phyloP scores from a whole-genome alignment of 1,140 invertebrate species.

The Metaphire vulgaris region DNA sequence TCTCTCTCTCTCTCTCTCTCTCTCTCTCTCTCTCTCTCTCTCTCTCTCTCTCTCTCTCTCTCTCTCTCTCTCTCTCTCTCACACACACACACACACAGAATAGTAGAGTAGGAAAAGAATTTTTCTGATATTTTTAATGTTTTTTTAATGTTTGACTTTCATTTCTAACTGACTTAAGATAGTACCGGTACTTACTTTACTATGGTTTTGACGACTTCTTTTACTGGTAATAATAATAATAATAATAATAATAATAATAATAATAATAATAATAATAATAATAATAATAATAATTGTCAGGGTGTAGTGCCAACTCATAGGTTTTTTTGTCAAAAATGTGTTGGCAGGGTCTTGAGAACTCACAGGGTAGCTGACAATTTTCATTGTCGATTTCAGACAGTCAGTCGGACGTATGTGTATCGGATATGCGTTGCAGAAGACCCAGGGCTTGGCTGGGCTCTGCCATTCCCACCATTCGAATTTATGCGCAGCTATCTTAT shows the following conservation, averaged over 20 bases:
- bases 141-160: too few species aligned
- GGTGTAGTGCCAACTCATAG: not conserved
- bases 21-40: too few species aligned
- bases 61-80: too few species aligned
- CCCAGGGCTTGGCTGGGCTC: not conserved
- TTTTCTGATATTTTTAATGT: not conserved
- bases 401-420: conserved; percentile 28
- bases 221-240: not conserved
- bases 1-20: too few species aligned
- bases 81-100: too few species aligned
- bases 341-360: conserved; percentile 19
- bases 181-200: not conserved
- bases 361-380: conserved; percentile 22
- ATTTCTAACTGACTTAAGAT: not conserved
- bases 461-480: conserved; percentile 7
- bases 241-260: not conserved
- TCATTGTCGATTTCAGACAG: conserved; percentile 26
- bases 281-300: not conserved
- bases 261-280: not conserved
- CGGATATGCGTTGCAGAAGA: conserved; percentile 5
- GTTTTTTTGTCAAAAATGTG: not conserved
- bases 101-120: too few species aligned
- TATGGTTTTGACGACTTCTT: not conserved
- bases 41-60: too few species aligned
- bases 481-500: conserved; percentile 19